Evolutionary conservation across 2,888 invertebrate genomes (phyloP).

Genomic region (Agonopterix heracliana): DNA sequence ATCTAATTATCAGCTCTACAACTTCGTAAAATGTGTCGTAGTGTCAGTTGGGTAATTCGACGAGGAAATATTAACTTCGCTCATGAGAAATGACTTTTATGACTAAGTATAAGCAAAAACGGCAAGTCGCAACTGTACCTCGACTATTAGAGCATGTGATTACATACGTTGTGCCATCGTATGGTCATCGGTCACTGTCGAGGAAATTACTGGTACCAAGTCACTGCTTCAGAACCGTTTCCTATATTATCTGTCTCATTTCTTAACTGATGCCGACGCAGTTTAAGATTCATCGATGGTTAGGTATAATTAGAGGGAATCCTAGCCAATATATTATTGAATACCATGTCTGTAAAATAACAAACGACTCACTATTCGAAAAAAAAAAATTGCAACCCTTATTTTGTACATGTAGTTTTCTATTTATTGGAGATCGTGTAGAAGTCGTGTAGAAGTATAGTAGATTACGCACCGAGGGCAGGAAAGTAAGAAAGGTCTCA

Average conservation of each 20-base stretch:
- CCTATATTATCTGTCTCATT: neutral
- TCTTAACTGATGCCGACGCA: no score
- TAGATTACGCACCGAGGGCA: no score
- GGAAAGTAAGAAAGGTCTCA: no score
- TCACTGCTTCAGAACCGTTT: conserved; percentile 1
- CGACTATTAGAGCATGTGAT: conserved; percentile 52
- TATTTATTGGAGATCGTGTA: no score
- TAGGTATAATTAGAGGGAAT: no score
- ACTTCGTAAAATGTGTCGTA: neutral
- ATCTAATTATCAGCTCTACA: conserved; percentile 14
- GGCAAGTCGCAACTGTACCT: conserved; percentile 40
- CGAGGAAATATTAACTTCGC: conserved; percentile 16
- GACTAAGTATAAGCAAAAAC: conserved; percentile 17
- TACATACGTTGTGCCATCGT: conserved; percentile 25
- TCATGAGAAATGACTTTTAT: neutral
- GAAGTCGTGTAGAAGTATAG: no score
- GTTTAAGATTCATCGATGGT: no score
- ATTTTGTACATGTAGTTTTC: no score
- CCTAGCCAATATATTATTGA: no score
- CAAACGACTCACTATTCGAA: no score
- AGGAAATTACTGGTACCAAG: conserved; percentile 40
- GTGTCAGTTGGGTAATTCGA: neutral
- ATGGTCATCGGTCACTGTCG: conserved; percentile 31
- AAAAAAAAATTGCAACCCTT: no score
- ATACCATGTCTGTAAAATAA: no score